Conservation (phyloP, 2,888 invertebrate species). For the Brachylomia viminalis region DNA sequence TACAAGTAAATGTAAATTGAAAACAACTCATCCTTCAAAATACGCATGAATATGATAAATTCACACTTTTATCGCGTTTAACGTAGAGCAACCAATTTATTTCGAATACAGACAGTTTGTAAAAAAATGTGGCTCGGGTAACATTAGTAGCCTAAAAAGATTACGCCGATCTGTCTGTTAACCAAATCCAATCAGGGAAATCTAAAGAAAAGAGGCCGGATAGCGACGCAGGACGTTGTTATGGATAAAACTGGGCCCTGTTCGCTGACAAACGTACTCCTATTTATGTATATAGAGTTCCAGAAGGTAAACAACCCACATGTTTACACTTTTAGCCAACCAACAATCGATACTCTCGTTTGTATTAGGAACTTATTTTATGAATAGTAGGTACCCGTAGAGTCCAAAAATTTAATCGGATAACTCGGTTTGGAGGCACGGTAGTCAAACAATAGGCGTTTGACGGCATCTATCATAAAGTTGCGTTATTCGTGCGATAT, state of each 20-base stretch:
- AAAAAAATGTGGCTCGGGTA: neutral
- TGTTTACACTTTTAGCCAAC: conserved; percentile 52
- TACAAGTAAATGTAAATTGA: conserved; percentile 77
- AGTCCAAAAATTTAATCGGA: conserved; percentile 48
- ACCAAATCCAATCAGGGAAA: conserved; percentile 47
- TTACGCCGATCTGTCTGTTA: conserved; percentile 30
- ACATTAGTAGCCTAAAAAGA: conserved; percentile 27
- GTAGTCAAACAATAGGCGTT: conserved; percentile 48
- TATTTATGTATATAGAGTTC: conserved; percentile 45
- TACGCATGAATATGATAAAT: conserved; percentile 3
- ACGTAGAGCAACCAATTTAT: conserved; percentile 4
- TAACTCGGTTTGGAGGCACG: conserved; percentile 37
- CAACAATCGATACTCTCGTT: conserved; percentile 47
- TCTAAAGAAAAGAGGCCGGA: conserved; percentile 36
- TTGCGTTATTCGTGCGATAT: conserved; percentile 40
- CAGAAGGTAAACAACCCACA: conserved; percentile 48
- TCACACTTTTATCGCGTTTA: conserved; percentile 2
- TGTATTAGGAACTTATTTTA: conserved; percentile 50
- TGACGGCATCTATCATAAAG: conserved; percentile 46
- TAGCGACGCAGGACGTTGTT: conserved; percentile 35
- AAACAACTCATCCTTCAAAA: conserved; percentile 70
- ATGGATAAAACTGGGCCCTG: conserved; percentile 39
- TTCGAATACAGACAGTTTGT: neutral
- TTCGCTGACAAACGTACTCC: conserved; percentile 31
- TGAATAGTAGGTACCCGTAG: conserved; percentile 39